Evolutionary conservation across 2,113 vertebrate species (phyloP), one percentile per base, ranked within the genome.

Genomic region (Desmodus rotundus): DNA sequence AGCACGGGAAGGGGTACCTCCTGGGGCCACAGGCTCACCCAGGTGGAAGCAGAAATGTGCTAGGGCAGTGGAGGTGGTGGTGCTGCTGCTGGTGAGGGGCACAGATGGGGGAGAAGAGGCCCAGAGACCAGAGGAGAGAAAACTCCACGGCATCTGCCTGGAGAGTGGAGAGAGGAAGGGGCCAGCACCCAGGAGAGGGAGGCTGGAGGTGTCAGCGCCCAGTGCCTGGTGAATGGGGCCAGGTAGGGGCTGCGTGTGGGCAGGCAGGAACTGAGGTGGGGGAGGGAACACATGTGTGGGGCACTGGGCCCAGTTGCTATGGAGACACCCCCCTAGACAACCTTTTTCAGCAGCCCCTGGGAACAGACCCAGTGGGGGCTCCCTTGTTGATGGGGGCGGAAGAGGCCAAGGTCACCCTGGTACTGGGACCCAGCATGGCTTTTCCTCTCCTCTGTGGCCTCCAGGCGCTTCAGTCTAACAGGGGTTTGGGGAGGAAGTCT

Each of bases 391-490:
- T 36, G 85, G 84, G 89, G 94, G 85, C 1, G 3, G n/a, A 47
- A 50, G 89, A 85, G 87, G 89, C 89, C 97, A 97, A 97, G 97
- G 97, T 97, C 96, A 97, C 92, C 91, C 82, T 24, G 95, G 78
- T 58, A 0, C 73, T 2, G 45, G 93, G 73, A 95, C 93, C 93
- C 7, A 16, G 65, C 7, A 1, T 50, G 28, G 4, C 17, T 38
- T 52, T 52, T 3, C 36, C 28, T 45, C 50, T 52, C 54, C n/a
- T 56, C 15, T 5, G 22, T 77, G 72, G 68, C 56, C 58, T 58
- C 91, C 43, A 26, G 52, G 73, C 52, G 65, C 45, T 63, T 78
- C 28, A 19, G 63, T 80, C 1, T 36, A 33, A 33, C 20, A 43
- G 19, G 58, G 76, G 33, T 0, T 76, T 70, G 26, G 58, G 87